phyloP scores from a whole-genome alignment of 2,113 vertebrate genomes.

The Cavia porcellus region DNA sequence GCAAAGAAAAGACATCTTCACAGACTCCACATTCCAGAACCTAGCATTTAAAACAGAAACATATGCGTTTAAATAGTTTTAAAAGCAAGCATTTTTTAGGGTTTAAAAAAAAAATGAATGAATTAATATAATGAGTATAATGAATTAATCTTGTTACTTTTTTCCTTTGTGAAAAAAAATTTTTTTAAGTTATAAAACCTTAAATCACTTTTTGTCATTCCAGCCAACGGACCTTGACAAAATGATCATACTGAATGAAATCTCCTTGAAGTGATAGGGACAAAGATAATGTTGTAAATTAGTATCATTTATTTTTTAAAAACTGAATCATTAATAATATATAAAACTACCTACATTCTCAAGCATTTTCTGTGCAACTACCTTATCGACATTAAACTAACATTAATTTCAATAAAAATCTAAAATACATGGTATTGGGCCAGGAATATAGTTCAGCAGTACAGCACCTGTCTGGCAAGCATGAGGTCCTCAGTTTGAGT shows the following conservation, averaged over 20 bases:
- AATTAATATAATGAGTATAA: background rate
- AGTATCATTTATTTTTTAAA: constrained; percentile 58
- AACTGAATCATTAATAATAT: constrained; percentile 32
- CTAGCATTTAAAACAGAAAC: constrained; percentile 83
- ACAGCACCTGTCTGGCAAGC: background rate
- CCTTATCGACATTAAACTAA: background rate
- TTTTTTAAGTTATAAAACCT: background rate
- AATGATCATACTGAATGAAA: constrained; percentile 13
- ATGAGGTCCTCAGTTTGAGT: background rate
- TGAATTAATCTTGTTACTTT: constrained; percentile 50
- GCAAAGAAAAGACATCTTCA: constrained; percentile 98
- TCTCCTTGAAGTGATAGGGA: constrained; percentile 32
- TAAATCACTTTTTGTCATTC: constrained; percentile 41
- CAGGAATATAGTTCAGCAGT: background rate
- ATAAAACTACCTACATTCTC: background rate
- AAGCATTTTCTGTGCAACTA: constrained; percentile 57
- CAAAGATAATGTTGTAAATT: constrained; percentile 38
- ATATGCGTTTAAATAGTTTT: background rate
- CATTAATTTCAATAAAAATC: constrained; percentile 40
- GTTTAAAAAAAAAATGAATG: background rate
- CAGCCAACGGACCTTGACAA: constrained; percentile 19
- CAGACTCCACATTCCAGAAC: constrained; percentile 99
- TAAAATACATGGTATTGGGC: background rate
- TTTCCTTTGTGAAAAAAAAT: background rate
- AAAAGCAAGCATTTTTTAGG: constrained; percentile 22